Evolutionary conservation across 2,888 invertebrate species (phyloP).

Genomic region (Trachelus tabidus): DNA sequence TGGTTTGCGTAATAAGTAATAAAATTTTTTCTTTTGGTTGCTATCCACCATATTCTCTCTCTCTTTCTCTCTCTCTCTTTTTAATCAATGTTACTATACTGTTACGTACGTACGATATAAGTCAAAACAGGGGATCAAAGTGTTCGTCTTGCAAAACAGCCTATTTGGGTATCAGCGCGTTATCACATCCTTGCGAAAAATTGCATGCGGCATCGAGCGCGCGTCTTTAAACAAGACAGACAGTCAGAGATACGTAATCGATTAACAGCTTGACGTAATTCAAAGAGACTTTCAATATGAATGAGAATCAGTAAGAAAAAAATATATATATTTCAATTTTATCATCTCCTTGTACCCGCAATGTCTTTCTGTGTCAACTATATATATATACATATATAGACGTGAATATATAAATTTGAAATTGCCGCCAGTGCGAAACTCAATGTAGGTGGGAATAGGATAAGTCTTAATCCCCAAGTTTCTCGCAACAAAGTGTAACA

Average conservation of each 20-base stretch:
- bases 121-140: neutral
- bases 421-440: neutral
- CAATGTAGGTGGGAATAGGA: neutral
- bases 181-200: neutral
- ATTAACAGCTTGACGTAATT: neutral
- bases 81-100: neutral
- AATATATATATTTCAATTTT: too few species aligned
- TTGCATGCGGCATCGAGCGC: neutral
- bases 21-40: neutral
- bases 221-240: neutral
- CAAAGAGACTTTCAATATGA: neutral
- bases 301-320: neutral
- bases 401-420: neutral
- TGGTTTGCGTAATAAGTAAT: neutral
- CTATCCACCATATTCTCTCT: neutral
- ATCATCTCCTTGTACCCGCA: too few species aligned
- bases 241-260: neutral
- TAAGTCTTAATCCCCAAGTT: neutral
- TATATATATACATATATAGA: too few species aligned
- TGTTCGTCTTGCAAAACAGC: neutral
- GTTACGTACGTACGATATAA: neutral
- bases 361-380: too few species aligned
- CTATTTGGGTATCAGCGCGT: neutral
- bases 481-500: neutral
- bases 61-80: too few species aligned